phyloP scores from a whole-genome alignment of 2,113 vertebrate genomes.

The Collichthys lucidus region DNA sequence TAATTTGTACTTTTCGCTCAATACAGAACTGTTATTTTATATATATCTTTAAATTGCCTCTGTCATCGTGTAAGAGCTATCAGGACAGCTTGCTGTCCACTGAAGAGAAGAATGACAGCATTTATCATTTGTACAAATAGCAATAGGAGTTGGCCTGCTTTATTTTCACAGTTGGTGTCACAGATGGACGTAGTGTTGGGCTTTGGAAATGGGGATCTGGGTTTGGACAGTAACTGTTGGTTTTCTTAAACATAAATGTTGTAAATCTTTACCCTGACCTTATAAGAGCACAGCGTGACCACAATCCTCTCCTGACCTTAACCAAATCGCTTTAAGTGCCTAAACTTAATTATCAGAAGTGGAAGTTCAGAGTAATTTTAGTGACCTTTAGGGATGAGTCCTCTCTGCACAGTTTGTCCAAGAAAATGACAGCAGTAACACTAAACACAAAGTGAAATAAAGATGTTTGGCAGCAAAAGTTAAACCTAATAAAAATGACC shows the following conservation, averaged over 20 bases:
- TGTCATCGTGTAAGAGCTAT: not conserved
- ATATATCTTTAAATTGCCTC: not conserved
- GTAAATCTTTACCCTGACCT: not conserved
- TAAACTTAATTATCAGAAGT: not conserved
- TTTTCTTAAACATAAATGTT: not conserved
- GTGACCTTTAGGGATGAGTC: not conserved
- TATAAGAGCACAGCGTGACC: too few relatives aligned
- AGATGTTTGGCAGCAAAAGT: too few relatives aligned
- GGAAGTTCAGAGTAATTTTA: not conserved
- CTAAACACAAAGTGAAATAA: not conserved
- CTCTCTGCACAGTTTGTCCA: not conserved
- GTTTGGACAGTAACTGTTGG: not conserved
- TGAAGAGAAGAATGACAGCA: not conserved
- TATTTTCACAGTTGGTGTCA: not conserved
- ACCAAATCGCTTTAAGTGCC: not conserved
- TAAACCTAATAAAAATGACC: not conserved
- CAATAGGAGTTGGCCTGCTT: too few relatives aligned
- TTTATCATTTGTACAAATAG: constrained; percentile 5
- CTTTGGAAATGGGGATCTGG: not conserved
- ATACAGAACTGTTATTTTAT: not conserved
- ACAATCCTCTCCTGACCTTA: not conserved
- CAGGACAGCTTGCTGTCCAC: not conserved
- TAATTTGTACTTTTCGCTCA: not conserved
- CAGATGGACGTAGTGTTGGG: not conserved
- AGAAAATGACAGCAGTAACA: not conserved